These are phyloP conservation scores for Deilephila porcellus DNA, from an alignment of 2,888 invertebrate genomes.

Conservation along the genomic window DNA sequence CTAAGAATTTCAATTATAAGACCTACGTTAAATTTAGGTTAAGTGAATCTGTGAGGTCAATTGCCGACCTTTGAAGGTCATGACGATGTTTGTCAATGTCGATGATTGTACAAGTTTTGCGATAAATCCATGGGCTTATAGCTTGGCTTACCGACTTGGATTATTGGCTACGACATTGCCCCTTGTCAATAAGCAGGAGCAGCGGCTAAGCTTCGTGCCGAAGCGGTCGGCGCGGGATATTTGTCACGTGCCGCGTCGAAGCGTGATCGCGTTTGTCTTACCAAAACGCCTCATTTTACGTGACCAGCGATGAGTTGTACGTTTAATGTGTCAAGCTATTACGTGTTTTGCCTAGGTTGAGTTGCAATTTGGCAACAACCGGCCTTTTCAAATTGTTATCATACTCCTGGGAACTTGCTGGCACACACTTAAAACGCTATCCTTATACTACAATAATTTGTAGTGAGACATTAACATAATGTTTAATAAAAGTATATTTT, in stretches of 20 bases:
- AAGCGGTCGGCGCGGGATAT: neutral
- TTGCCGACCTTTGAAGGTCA: neutral
- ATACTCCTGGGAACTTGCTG: too few relatives aligned
- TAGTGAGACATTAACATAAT: too few relatives aligned
- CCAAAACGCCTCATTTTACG: neutral
- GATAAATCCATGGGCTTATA: neutral
- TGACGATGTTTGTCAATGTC: neutral
- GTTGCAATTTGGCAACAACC: too few relatives aligned
- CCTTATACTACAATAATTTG: too few relatives aligned
- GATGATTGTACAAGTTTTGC: neutral
- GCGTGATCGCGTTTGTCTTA: neutral
- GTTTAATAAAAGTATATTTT: too few relatives aligned
- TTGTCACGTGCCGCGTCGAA: constrained; percentile 6
- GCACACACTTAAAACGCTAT: too few relatives aligned
- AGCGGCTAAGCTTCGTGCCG: neutral
- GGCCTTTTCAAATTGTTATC: too few relatives aligned
- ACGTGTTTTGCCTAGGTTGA: too few relatives aligned
- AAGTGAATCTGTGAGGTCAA: neutral
- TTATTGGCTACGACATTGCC: neutral
- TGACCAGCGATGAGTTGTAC: neutral
- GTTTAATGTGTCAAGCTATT: neutral
- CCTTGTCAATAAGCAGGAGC: constrained; percentile 13
- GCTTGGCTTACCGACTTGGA: neutral
- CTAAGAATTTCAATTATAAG: neutral
- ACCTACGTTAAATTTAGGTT: neutral